Base-by-base conservation (phyloP, 2,797 vertebrate genomes). In the Tenualosa ilisha region DNA sequence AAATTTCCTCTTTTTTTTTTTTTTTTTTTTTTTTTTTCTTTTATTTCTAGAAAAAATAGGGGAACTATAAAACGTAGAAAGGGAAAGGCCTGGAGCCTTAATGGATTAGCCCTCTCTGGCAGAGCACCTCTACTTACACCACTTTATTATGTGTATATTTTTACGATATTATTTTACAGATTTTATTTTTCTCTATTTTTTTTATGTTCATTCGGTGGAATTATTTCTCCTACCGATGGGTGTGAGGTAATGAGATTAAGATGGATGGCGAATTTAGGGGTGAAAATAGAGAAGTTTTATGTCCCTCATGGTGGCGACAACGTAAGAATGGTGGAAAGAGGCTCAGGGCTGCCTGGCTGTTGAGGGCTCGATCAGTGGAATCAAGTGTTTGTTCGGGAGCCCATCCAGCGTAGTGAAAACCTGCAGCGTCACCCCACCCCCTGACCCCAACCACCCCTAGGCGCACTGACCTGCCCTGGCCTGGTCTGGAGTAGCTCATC, bases 201-300 rank as follows among this genome's bases (percentile, higher is more conserved):
- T 31, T 43, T 37, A 5, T 6, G 13, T 17, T 17, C 68, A 20
- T 43, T 91, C 84, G 85, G 54, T 61, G 61, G 31, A 65, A 56
- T 85, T 87, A 63, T 86, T 79, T 75, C 43, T 81, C 46, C 85
- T 79, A 24, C 86, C 72, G 81, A 88, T 63, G 43, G 79, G 82
- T 83, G 86, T 94, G 91, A 93, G 65, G 86, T 90, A 91, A 92
- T 91, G 87, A 92, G 83, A 93, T 90, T 90, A 68, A 91, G 81
- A 89, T 91, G 89, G 65, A 81, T 40, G 81, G 26, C 43, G 84
- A 87, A 91, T 86, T 86, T 43, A 79, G 37, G 68, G 93, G 85
- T 84, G 85, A 63, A 90, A 92, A 89, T 84, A 90, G 75, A 90
- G 75, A 84, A 91, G 95, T 92, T 92, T 90, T 87, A 86, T 92